These are phyloP conservation scores for Drosophila pseudotakahashii DNA, from an alignment of 2,888 invertebrate genomes.

Conservation along the genomic window DNA sequence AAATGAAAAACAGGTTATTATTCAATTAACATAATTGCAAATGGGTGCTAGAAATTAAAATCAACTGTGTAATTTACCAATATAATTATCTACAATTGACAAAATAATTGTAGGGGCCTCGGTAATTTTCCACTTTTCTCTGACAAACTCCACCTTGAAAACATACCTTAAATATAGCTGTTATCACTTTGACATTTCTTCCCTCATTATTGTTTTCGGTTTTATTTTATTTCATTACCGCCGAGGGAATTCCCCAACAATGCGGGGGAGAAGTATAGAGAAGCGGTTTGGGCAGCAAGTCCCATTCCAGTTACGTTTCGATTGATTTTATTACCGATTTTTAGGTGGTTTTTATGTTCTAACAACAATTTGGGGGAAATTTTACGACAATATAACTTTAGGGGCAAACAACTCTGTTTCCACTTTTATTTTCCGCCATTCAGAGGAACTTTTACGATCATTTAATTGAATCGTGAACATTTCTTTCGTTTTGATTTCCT, in stretches of 20 bases:
- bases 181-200: constrained; percentile 18
- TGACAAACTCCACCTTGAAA: not conserved
- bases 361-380: constrained; percentile 66
- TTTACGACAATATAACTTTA: constrained; percentile 62
- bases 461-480: constrained; percentile 77
- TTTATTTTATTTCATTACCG: constrained; percentile 1
- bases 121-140: constrained; percentile 1
- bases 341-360: constrained; percentile 80
- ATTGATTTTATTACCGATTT: constrained; percentile 69
- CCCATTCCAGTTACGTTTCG: constrained; percentile 47
- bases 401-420: constrained; percentile 40
- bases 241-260: constrained; percentile 13
- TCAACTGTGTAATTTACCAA: not conserved
- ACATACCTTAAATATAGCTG: constrained; percentile 3
- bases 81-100: not conserved
- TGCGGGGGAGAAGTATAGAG: constrained; percentile 12
- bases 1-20: no score
- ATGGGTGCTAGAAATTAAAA: not conserved
- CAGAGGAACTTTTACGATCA: constrained; percentile 62
- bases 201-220: not conserved
- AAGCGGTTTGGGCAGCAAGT: constrained; percentile 6
- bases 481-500: constrained; percentile 35
- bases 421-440: constrained; percentile 47
- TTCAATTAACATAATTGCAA: not conserved
- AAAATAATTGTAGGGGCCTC: not conserved